These are phyloP conservation scores for Micoletzkya japonica DNA, from an alignment of 2,888 invertebrate species.

Conservation along the genomic window DNA sequence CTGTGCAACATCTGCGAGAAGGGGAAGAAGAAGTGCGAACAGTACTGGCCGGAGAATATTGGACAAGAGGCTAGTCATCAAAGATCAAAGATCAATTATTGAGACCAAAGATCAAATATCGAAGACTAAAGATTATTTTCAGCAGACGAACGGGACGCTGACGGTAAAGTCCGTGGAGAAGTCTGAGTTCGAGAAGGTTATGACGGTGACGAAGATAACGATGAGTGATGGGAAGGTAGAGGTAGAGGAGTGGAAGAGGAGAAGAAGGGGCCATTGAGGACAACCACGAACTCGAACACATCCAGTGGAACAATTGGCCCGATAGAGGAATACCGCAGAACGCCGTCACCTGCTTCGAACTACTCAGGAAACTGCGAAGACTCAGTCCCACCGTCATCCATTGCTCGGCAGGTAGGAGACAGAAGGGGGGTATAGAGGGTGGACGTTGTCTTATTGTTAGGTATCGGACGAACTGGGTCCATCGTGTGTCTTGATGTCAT, in stretches of 20 bases:
- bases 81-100: too few relatives aligned
- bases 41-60: slow-evolving; percentile 48
- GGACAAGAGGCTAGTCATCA: slow-evolving; percentile 27
- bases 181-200: slow-evolving; percentile 41
- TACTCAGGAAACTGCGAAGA: slow-evolving; percentile 16
- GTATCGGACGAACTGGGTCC: slow-evolving; percentile 28
- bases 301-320: slow-evolving; percentile 29
- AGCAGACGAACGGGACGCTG: slow-evolving; percentile 36
- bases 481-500: slow-evolving; percentile 24
- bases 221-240: slow-evolving; percentile 34
- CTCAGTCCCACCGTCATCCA: slow-evolving; percentile 26
- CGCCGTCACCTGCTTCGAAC: slow-evolving; percentile 15
- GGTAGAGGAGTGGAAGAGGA: background rate
- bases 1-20: slow-evolving; percentile 48
- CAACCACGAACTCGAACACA: slow-evolving; percentile 17
- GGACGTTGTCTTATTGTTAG: slow-evolving; percentile 1
- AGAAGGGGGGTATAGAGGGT: background rate
- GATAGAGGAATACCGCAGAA: slow-evolving; percentile 22
- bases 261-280: background rate
- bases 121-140: background rate
- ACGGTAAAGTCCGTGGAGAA: slow-evolving; percentile 37
- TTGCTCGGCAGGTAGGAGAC: slow-evolving; percentile 26
- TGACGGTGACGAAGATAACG: slow-evolving; percentile 37
- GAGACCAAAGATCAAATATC: too few relatives aligned
- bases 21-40: slow-evolving; percentile 55